Percentiles rank a stretch among this genome's conserved stretches.
phyloP scores from a whole-genome alignment of 1,140 invertebrate species.

The Penaeus chinensis region DNA sequence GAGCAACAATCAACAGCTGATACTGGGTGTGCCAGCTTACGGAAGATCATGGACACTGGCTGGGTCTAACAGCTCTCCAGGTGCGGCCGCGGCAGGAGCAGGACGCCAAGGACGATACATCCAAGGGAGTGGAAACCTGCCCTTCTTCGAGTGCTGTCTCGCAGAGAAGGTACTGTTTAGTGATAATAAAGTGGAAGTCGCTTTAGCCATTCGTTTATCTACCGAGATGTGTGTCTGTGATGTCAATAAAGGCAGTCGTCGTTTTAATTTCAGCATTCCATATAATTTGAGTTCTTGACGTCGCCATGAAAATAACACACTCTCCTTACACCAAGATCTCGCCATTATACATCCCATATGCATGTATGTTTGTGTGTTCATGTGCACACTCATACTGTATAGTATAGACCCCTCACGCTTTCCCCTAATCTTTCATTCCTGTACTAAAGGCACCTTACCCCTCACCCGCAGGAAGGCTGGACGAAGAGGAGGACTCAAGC shows the following conservation, averaged over 20 bases:
- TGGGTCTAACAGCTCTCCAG: conserved; percentile 74
- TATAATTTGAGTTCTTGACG: no score
- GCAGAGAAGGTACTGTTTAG: conserved; percentile 68
- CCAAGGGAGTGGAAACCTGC: conserved; percentile 87
- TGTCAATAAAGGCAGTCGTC: no score
- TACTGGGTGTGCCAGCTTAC: conserved; percentile 88
- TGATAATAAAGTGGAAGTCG: conserved; percentile 64
- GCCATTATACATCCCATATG: no score
- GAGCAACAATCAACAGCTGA: conserved; percentile 71
- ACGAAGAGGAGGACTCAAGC: neutral
- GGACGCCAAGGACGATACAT: conserved; percentile 85
- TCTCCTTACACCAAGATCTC: no score
- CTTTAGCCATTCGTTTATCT: neutral
- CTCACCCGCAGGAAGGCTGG: conserved; percentile 32
- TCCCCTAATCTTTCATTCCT: neutral
- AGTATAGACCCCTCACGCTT: neutral
- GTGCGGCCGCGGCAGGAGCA: conserved; percentile 73
- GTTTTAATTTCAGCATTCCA: no score
- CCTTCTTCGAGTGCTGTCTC: conserved; percentile 89
- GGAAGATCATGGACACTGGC: conserved; percentile 84
- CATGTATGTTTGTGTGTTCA: neutral
- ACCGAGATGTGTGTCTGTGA: neutral
- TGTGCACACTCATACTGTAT: neutral
- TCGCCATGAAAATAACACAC: no score
- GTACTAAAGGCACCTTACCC: no score